Percentiles rank a stretch among this genome's conserved stretches.
These are phyloP conservation scores for Neofelis nebulosa DNA, from an alignment of 2,113 vertebrate species.

Conservation along the genomic window DNA sequence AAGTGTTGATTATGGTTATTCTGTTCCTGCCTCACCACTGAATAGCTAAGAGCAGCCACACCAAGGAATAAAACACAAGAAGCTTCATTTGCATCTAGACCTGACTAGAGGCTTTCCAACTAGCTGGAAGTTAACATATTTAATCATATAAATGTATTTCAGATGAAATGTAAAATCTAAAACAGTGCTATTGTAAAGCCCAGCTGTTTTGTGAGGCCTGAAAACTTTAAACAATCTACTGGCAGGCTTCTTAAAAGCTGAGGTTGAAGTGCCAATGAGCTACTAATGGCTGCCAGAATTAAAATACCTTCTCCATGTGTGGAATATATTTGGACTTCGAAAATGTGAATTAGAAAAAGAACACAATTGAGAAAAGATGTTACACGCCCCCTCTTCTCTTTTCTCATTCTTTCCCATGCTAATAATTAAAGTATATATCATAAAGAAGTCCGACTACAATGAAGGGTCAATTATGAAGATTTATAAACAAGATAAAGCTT, in stretches of 20 bases:
- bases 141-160: constrained; percentile 26
- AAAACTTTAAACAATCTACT: constrained; percentile 51
- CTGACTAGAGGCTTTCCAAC: neutral
- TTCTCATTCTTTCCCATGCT: constrained; percentile 13
- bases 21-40: neutral
- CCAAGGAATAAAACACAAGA: neutral
- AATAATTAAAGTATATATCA: constrained; percentile 23
- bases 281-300: constrained; percentile 50
- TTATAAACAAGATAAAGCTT: constrained; percentile 15
- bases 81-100: neutral
- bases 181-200: constrained; percentile 2
- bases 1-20: neutral
- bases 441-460: neutral
- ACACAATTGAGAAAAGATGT: constrained; percentile 45
- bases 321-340: constrained; percentile 55
- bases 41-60: neutral
- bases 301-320: constrained; percentile 58
- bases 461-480: neutral
- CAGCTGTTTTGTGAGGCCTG: constrained; percentile 50
- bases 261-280: constrained; percentile 6
- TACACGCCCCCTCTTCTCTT: neutral
- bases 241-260: constrained; percentile 46
- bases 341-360: constrained; percentile 47
- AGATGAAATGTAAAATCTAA: constrained; percentile 57
- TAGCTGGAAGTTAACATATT: constrained; percentile 41